Percentiles rank a stretch among this genome's conserved stretches.
phyloP scores from a whole-genome alignment of 2,113 vertebrate species.

The Brachionichthys hirsutus region DNA sequence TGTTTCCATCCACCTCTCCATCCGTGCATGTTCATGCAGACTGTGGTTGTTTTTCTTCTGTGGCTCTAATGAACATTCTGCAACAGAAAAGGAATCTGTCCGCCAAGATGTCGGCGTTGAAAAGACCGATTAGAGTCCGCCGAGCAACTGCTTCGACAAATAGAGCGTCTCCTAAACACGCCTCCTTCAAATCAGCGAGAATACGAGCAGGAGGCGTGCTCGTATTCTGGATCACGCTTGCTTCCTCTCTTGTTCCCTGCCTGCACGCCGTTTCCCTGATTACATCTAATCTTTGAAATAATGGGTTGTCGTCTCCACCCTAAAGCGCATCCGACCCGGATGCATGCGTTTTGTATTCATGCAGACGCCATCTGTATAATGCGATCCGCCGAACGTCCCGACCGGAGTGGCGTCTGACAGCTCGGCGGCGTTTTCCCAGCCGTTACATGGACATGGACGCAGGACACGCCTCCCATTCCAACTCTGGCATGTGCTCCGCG shows the following conservation, averaged over 20 bases:
- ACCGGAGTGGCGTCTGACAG: neutral
- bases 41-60: slow-evolving; percentile 16
- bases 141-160: slow-evolving; percentile 22
- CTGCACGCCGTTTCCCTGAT: neutral
- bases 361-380: neutral
- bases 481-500: slow-evolving; percentile 31
- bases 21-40: no score
- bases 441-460: no score
- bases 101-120: slow-evolving; percentile 21
- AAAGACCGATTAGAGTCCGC: slow-evolving; percentile 46
- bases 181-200: slow-evolving; percentile 9
- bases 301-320: neutral
- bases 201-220: neutral
- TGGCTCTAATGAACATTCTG: slow-evolving; percentile 53
- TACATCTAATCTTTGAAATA: slow-evolving; percentile 32
- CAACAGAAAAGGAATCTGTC: slow-evolving; percentile 25
- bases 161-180: neutral
- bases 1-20: slow-evolving; percentile 41
- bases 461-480: no score
- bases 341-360: neutral
- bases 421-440: slow-evolving; percentile 7
- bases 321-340: neutral
- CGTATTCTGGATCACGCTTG: no score
- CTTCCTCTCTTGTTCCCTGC: neutral
- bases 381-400: slow-evolving; percentile 10